Evolutionary conservation across 2,113 vertebrate species (phyloP).

Genomic region (Choloepus hoffmanni): DNA sequence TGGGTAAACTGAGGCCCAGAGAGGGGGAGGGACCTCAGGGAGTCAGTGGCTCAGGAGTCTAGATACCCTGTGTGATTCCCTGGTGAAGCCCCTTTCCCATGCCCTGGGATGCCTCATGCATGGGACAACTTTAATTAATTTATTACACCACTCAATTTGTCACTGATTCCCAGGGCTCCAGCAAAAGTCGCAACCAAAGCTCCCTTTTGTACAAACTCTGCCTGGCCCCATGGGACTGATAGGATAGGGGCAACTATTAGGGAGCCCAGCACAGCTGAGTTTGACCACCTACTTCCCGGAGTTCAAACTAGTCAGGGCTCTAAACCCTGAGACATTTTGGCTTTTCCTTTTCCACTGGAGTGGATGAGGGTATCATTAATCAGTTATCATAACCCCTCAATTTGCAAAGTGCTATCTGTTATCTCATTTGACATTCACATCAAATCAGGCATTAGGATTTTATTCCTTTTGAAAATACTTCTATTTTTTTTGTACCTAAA

Average conservation of each 20-base stretch:
- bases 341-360: slow-evolving; percentile 26
- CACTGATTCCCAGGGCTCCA: slow-evolving; percentile 74
- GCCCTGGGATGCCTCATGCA: slow-evolving; percentile 55
- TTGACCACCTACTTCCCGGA: slow-evolving; percentile 55
- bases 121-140: slow-evolving; percentile 88
- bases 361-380: background rate
- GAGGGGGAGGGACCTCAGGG: background rate
- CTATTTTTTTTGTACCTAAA: slow-evolving; percentile 32
- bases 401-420: slow-evolving; percentile 1
- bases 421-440: background rate
- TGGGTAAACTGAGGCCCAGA: slow-evolving; percentile 66
- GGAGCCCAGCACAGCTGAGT: slow-evolving; percentile 52
- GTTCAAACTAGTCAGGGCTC: background rate
- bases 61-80: background rate
- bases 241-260: slow-evolving; percentile 47
- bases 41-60: slow-evolving; percentile 4
- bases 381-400: slow-evolving; percentile 1
- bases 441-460: background rate
- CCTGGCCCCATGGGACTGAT: slow-evolving; percentile 55
- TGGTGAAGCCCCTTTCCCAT: slow-evolving; percentile 48
- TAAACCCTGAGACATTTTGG: background rate
- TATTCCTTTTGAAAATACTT: slow-evolving; percentile 42
- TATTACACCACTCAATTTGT: slow-evolving; percentile 84
- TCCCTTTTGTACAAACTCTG: slow-evolving; percentile 59
- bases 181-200: slow-evolving; percentile 78